Percentiles rank a stretch among this genome's conserved stretches.
These are phyloP conservation scores for Tyto alba DNA, from an alignment of 2,113 vertebrate species.

Conservation along the genomic window DNA sequence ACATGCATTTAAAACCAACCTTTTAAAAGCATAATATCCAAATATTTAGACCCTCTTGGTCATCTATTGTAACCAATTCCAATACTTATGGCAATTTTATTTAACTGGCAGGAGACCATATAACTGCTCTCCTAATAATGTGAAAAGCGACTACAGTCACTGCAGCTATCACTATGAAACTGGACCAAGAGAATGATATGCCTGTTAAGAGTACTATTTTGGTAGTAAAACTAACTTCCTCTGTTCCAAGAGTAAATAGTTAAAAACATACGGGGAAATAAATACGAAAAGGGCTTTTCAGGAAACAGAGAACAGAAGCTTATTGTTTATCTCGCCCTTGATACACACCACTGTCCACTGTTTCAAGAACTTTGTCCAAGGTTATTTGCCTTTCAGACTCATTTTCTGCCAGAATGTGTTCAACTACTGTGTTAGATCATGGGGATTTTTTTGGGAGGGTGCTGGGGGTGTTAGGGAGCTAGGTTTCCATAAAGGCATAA, in stretches of 20 bases:
- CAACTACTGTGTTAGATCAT: not conserved
- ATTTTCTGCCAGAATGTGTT: not conserved
- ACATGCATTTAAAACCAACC: not conserved
- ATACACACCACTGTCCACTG: slow-evolving; percentile 22
- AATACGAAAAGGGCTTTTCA: slow-evolving; percentile 6
- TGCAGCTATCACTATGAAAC: not conserved
- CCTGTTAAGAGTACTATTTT: not conserved
- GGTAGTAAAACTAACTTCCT: not conserved
- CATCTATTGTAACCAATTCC: not conserved
- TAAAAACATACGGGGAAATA: not conserved
- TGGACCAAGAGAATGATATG: not conserved
- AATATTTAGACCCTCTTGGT: not conserved
- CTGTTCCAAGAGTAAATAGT: slow-evolving; percentile 8
- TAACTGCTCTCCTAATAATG: not conserved
- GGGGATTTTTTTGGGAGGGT: fast-evolving
- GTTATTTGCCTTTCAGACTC: not conserved
- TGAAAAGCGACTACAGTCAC: not conserved
- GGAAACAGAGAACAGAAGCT: slow-evolving; percentile 64
- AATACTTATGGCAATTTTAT: not conserved
- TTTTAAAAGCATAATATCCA: not conserved
- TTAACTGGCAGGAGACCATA: not conserved
- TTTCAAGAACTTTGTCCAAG: slow-evolving; percentile 49
- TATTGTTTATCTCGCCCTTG: slow-evolving; percentile 56
- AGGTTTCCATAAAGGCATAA: not conserved
- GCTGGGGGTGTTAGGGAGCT: not conserved